phyloP scores from a whole-genome alignment of 1,140 invertebrate species.

The Proctacanthus coquilletti region DNA sequence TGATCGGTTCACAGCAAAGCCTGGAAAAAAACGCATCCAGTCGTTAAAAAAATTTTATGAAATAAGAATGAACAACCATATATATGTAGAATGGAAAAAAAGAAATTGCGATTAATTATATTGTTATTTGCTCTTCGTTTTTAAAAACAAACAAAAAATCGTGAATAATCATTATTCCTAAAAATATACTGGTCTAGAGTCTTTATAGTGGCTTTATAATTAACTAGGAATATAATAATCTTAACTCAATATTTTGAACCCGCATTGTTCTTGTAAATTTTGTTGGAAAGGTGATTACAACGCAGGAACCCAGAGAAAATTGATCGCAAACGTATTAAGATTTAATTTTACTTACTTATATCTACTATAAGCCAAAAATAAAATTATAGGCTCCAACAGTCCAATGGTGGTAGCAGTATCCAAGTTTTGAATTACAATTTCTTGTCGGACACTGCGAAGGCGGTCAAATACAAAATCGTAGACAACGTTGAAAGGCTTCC shows the following conservation, averaged over 20 bases:
- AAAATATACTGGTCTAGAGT: too few species aligned
- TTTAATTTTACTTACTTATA: too few species aligned
- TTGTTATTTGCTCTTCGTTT: constrained; percentile 1
- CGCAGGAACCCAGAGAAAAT: too few species aligned
- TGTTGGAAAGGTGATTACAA: too few species aligned
- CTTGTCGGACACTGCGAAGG: constrained; percentile 53
- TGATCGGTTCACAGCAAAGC: constrained; percentile 31
- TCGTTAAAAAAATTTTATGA: neutral
- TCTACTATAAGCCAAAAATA: constrained; percentile 48
- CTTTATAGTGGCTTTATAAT: too few species aligned
- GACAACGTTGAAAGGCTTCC: constrained; percentile 36
- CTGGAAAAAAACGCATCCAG: constrained; percentile 17
- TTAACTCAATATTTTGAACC: too few species aligned
- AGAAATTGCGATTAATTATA: constrained; percentile 8
- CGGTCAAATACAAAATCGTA: constrained; percentile 68
- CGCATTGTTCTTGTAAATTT: too few species aligned
- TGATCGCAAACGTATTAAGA: too few species aligned
- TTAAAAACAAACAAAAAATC: too few species aligned
- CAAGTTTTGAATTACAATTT: constrained; percentile 53
- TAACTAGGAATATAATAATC: too few species aligned
- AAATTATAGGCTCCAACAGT: constrained; percentile 47
- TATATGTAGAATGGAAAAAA: too few species aligned
- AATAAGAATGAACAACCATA: neutral
- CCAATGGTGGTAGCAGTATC: constrained; percentile 31
- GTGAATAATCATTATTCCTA: too few species aligned